A percentile compares a stretch with the other conserved stretches of the same genome.
Evolutionary conservation across 2,113 vertebrate genomes (phyloP).

Genomic region (Oxyruncus cristatus): DNA sequence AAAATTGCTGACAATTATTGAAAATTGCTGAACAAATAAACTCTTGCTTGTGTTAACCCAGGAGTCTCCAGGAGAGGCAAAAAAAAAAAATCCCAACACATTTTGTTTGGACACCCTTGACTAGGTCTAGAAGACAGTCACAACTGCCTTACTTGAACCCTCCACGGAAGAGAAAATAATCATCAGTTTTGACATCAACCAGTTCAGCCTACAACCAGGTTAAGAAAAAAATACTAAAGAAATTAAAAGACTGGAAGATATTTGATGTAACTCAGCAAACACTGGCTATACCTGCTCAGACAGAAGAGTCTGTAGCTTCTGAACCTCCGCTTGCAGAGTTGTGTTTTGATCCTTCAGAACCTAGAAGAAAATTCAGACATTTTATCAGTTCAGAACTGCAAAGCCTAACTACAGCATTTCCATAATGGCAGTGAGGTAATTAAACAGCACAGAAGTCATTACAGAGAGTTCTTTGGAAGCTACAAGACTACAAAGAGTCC

Average conservation of each 20-base stretch:
- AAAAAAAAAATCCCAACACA: fast-evolving
- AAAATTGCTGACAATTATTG: not conserved
- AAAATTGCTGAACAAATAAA: not conserved
- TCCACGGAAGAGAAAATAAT: not conserved
- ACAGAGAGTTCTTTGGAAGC: not conserved
- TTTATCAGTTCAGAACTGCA: not conserved
- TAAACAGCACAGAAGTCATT: not conserved
- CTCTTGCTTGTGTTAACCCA: not conserved
- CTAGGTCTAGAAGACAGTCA: not conserved
- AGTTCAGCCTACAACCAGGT: not conserved
- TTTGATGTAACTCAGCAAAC: not conserved
- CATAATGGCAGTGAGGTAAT: not conserved
- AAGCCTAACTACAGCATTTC: not conserved
- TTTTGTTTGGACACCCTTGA: not conserved
- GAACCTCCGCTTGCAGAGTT: slow-evolving; percentile 72
- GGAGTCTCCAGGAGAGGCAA: not conserved
- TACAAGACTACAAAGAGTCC: not conserved
- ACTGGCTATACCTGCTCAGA: slow-evolving; percentile 73
- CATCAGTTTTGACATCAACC: not conserved
- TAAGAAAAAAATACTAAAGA: not conserved
- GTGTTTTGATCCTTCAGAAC: slow-evolving; percentile 74
- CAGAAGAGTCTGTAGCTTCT: slow-evolving; percentile 71
- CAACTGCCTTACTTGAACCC: not conserved
- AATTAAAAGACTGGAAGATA: not conserved
- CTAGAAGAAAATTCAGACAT: slow-evolving; percentile 56